Percentiles rank a stretch among this genome's conserved stretches.
Conservation (phyloP, 2,888 invertebrate genomes). For the Melikaiella ostensackeni region DNA sequence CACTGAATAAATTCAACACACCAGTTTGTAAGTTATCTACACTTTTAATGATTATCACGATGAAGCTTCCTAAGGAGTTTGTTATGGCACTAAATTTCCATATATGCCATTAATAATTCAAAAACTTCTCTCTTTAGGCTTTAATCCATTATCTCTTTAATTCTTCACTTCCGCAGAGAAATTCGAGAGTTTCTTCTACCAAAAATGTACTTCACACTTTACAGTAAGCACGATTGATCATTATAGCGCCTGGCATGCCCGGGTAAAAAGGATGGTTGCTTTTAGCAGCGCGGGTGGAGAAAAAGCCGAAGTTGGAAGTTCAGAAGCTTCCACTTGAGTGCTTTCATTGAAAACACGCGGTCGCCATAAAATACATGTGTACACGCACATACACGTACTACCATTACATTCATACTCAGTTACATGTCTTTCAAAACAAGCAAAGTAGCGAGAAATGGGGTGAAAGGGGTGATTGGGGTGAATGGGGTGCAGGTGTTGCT, state of each 20-base stretch:
- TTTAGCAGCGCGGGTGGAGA: slow-evolving; percentile 53
- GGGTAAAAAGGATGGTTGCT: slow-evolving; percentile 55
- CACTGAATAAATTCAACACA: no score
- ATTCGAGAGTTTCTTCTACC: background rate
- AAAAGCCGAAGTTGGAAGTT: slow-evolving; percentile 55
- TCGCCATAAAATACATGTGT: slow-evolving; percentile 53
- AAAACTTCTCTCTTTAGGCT: background rate
- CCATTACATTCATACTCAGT: slow-evolving; percentile 51
- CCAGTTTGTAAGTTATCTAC: background rate
- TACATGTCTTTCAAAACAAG: slow-evolving; percentile 38
- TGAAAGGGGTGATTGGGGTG: background rate
- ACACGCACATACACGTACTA: slow-evolving; percentile 50
- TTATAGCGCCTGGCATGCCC: slow-evolving; percentile 46
- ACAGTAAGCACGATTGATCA: slow-evolving; percentile 46
- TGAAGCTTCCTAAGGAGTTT: background rate
- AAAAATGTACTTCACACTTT: slow-evolving; percentile 23
- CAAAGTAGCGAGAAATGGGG: background rate
- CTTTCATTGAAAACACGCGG: slow-evolving; percentile 61
- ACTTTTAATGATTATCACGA: background rate
- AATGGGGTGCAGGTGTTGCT: background rate
- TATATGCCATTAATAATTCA: background rate
- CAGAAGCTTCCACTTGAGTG: slow-evolving; percentile 57
- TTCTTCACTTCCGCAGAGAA: background rate
- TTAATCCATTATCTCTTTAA: background rate
- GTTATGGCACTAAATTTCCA: background rate